Conservation (phyloP, 2,888 invertebrate species). For the Habrosyne pyritoides region DNA sequence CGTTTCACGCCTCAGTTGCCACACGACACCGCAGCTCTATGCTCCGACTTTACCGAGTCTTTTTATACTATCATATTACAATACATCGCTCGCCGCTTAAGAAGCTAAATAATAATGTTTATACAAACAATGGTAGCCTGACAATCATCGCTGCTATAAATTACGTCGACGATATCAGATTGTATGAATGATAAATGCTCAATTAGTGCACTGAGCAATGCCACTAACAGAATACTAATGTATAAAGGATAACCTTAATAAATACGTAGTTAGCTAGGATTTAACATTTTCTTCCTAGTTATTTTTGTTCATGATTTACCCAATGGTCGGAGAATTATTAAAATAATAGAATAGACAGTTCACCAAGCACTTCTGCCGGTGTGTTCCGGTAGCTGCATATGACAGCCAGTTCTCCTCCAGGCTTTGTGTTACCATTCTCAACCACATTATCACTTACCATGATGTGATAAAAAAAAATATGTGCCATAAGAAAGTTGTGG, state of each 20-base stretch:
- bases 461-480: no score
- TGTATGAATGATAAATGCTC: conserved; percentile 19
- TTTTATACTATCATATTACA: conserved; percentile 31
- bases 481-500: background rate
- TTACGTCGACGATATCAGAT: conserved; percentile 2
- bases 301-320: no score
- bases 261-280: background rate
- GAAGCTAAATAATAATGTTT: conserved; percentile 7
- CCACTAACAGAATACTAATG: background rate
- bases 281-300: background rate
- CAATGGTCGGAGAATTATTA: no score
- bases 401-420: no score
- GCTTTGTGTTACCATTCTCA: no score
- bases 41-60: conserved; percentile 26
- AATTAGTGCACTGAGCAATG: conserved; percentile 7
- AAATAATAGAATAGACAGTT: no score
- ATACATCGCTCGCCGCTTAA: conserved; percentile 14
- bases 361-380: no score
- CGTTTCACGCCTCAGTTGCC: conserved; percentile 61
- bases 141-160: conserved; percentile 3
- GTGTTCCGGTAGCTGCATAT: no score
- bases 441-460: no score
- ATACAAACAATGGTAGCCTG: conserved; percentile 6
- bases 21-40: conserved; percentile 34
- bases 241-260: background rate